A percentile compares a stretch with the other conserved stretches of the same genome.
Conservation (phyloP, 2,888 invertebrate genomes). For the Microctonus brassicae region DNA sequence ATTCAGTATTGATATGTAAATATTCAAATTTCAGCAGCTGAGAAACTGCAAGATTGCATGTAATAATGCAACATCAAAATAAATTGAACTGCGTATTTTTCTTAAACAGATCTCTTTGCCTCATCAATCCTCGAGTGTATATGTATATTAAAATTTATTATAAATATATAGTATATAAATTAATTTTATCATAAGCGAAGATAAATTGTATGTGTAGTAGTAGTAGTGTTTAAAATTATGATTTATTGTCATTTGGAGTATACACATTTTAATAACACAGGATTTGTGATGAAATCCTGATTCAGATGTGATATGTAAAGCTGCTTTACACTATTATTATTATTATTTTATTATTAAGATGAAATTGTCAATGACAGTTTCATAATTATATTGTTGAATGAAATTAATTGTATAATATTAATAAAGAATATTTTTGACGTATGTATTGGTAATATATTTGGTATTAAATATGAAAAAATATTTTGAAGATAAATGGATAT, state of each 20-base stretch:
- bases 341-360: constrained; percentile 58
- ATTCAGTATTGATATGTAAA: too few species aligned
- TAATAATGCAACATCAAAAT: too few species aligned
- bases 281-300: constrained; percentile 54
- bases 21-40: too few species aligned
- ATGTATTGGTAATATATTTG: constrained; percentile 12
- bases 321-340: constrained; percentile 65
- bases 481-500: background rate
- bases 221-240: background rate
- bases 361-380: constrained; percentile 58
- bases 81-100: too few species aligned
- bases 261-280: background rate
- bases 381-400: constrained; percentile 58
- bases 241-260: background rate
- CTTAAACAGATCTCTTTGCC: too few species aligned
- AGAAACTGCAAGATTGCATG: too few species aligned
- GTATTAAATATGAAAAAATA: background rate
- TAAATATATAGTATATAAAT: too few species aligned
- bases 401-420: constrained; percentile 52
- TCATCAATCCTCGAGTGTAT: too few species aligned
- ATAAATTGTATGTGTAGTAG: background rate
- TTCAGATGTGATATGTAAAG: constrained; percentile 69
- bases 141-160: too few species aligned
- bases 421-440: constrained; percentile 51
- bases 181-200: background rate